phyloP scores from a whole-genome alignment of 2,888 invertebrate genomes.

The Eubasilissa splendida region DNA sequence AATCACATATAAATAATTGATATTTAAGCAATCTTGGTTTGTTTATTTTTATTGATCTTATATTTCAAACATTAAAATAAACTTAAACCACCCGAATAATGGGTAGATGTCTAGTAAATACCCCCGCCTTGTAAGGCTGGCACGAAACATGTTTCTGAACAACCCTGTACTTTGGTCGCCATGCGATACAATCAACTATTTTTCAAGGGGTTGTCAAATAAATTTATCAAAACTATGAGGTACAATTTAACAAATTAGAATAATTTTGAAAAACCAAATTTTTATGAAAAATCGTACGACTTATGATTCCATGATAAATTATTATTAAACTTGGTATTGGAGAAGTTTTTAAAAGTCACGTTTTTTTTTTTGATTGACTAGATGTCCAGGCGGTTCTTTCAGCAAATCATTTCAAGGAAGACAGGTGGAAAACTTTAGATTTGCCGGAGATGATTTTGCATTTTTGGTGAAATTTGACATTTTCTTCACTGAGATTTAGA shows the following conservation, averaged over 20 bases:
- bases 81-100: too few species aligned
- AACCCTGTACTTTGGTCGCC: not conserved
- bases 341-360: not conserved
- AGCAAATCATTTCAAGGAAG: constrained; percentile 6
- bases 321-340: not conserved
- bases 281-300: too few species aligned
- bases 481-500: too few species aligned
- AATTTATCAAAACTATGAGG: not conserved
- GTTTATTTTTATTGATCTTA: too few species aligned
- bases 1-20: too few species aligned
- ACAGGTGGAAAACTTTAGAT: constrained; percentile 17
- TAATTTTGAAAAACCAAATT: too few species aligned
- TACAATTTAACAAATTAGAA: too few species aligned
- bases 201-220: not conserved
- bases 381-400: not conserved
- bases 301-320: not conserved
- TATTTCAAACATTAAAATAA: too few species aligned
- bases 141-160: not conserved
- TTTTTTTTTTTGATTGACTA: constrained; percentile 16
- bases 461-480: not conserved
- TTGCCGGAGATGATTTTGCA: constrained; percentile 1
- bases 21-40: too few species aligned
- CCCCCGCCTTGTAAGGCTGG: not conserved
- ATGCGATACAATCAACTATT: not conserved
- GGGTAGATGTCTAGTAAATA: too few species aligned